Base-by-base conservation (phyloP, 1,140 invertebrate genomes). In the Hydropsyche tenuis region DNA sequence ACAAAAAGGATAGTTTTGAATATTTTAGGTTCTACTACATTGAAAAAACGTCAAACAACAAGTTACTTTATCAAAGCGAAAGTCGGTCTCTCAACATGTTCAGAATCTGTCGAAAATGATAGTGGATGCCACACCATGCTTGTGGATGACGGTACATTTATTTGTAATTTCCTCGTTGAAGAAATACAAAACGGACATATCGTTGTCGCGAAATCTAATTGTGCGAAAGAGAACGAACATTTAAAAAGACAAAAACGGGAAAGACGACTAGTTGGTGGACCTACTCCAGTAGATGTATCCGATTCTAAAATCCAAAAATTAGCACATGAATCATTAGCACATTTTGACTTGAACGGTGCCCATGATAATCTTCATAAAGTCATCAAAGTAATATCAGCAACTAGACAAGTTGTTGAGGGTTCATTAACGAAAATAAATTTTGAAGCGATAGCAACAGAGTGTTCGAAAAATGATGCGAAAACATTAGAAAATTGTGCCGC, bases 401-500 rank as follows among this genome's bases (percentile, higher is more conserved):
- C 66, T 23, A 73, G 76, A 62, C 78, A 81, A 76, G 56, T 80
- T 22, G 73, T 77, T 9, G 74, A 76, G 5, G 81, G 80, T 23
- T 42, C 51, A 25, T 20, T 78, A 7, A 78, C 75, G 4, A 79
- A 66, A 22, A 78, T 82, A 43, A 75, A 78, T 7, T 85, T 84
- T 74, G 82, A 83, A 63, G 81, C 82, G 0, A 83, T 80, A 14
- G 84, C 81, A 73, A 84, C 82, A 18, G 80, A 78, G 42, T 85
- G 84, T 77, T 77, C 82, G 46, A 85, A 84, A 76, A 81, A 81
- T 46, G 81, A 84, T 64, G 79, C 75, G 74, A 75, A 81, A 4
- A 78, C 81, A n/a, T 75, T 83, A 74, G 80, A 79, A 16, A 79
- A 73, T 63, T 85, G 84, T 72, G 76, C 81, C 30, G 81, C 82